Conservation (phyloP, 2,113 vertebrate species). For the Solea solea region DNA sequence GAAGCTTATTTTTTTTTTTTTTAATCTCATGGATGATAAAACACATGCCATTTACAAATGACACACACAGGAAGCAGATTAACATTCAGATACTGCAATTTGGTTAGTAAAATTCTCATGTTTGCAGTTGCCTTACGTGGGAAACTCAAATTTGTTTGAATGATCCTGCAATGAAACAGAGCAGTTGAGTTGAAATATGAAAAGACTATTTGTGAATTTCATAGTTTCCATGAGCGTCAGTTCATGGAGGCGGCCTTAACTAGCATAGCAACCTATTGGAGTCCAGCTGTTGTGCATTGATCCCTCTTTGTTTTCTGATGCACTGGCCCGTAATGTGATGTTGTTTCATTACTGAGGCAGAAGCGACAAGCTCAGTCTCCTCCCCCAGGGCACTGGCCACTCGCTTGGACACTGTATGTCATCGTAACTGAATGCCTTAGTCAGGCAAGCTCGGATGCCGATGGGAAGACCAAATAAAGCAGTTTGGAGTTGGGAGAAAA, state of each 20-base stretch:
- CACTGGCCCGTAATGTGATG: conserved; percentile 82
- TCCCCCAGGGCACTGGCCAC: conserved; percentile 72
- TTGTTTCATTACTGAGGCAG: conserved; percentile 82
- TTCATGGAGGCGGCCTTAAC: conserved; percentile 34
- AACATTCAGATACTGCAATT: conserved; percentile 46
- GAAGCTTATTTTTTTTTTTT: conserved; percentile 66
- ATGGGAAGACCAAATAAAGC: conserved; percentile 60
- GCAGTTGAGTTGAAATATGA: conserved; percentile 1
- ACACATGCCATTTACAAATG: conserved; percentile 74
- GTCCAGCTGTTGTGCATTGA: conserved; percentile 86
- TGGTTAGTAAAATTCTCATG: conserved; percentile 3
- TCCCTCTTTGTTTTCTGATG: conserved; percentile 79
- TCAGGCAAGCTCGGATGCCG: conserved; percentile 62
- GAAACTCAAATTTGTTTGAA: conserved; percentile 4
- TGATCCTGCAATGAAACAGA: not conserved
- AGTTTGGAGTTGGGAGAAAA: conserved; percentile 45
- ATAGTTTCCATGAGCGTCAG: conserved; percentile 42
- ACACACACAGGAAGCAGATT: conserved; percentile 48
- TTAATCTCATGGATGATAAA: conserved; percentile 74
- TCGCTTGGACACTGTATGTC: conserved; percentile 69
- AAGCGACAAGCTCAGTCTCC: conserved; percentile 71
- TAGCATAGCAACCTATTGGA: conserved; percentile 60
- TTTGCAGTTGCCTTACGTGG: not conserved
- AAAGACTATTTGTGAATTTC: conserved; percentile 42
- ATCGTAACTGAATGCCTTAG: conserved; percentile 50